phyloP scores from a whole-genome alignment of 2,113 vertebrate species.

The Lophotis ruficrista region DNA sequence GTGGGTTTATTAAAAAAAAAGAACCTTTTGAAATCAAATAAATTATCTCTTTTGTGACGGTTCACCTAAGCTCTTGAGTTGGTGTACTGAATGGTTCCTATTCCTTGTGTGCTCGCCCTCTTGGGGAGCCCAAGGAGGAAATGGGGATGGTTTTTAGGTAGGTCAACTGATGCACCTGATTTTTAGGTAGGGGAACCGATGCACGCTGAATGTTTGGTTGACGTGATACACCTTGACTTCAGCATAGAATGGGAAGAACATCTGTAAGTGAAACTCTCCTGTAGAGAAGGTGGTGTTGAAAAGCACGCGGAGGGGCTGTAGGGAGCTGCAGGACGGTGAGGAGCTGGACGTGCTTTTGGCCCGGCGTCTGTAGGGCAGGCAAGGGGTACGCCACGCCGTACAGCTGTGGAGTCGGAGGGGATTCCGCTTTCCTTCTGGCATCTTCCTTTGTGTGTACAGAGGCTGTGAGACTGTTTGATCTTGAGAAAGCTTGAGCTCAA shows the following conservation, averaged over 20 bases:
- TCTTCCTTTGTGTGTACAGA: neutral
- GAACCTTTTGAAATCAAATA: neutral
- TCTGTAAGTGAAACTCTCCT: neutral
- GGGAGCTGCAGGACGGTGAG: neutral
- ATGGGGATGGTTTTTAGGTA: neutral
- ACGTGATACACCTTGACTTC: fast-evolving
- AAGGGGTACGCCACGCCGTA: fast-evolving
- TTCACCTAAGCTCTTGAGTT: neutral
- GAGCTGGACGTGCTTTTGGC: neutral
- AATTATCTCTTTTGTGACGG: neutral
- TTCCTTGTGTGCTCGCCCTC: fast-evolving
- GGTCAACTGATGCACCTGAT: neutral
- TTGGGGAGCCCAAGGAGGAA: neutral
- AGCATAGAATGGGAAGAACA: neutral
- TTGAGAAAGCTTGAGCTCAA: neutral
- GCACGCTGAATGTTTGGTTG: neutral
- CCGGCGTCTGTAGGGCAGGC: neutral
- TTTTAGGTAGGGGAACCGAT: neutral
- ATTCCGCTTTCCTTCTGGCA: neutral
- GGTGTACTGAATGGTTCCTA: neutral
- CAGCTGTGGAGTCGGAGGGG: neutral
- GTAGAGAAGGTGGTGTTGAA: neutral
- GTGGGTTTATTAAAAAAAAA: neutral
- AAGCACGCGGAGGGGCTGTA: neutral
- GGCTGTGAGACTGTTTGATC: neutral